These are phyloP conservation scores for Cydia splendana DNA, from an alignment of 1,140 invertebrate species.

Conservation along the genomic window DNA sequence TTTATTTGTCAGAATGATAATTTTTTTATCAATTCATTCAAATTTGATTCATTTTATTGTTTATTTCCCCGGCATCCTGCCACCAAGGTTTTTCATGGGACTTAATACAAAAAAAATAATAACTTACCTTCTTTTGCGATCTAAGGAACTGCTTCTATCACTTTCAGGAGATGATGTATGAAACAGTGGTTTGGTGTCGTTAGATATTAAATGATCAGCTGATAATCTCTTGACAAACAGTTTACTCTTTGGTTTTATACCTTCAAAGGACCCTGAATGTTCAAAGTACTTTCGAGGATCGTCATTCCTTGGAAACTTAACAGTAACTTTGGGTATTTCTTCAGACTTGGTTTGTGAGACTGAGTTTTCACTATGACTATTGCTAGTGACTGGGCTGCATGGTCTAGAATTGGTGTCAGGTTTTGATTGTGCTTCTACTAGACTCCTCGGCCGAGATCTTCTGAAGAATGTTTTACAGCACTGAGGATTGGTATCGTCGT, in stretches of 20 bases:
- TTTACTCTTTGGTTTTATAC: slow-evolving; percentile 70
- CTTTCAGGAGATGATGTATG: slow-evolving; percentile 72
- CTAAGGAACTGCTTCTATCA: slow-evolving; percentile 73
- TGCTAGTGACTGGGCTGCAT: slow-evolving; percentile 64
- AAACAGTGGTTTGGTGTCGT: slow-evolving; percentile 66
- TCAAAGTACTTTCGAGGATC: slow-evolving; percentile 69
- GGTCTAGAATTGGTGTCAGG: slow-evolving; percentile 58
- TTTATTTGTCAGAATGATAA: too few relatives aligned
- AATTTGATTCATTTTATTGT: too few relatives aligned
- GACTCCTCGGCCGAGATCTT: slow-evolving; percentile 67
- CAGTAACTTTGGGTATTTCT: slow-evolving; percentile 68
- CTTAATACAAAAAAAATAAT: neutral
- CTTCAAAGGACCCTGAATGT: slow-evolving; percentile 74
- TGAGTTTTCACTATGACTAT: slow-evolving; percentile 65
- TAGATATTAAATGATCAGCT: slow-evolving; percentile 74
- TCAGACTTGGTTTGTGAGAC: slow-evolving; percentile 67
- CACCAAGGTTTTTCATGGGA: neutral
- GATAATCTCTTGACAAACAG: slow-evolving; percentile 74
- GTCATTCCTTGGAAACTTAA: slow-evolving; percentile 69
- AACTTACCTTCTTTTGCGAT: slow-evolving; percentile 71
- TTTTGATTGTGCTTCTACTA: slow-evolving; percentile 64
- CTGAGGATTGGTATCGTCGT: slow-evolving; percentile 64
- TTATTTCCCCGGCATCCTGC: too few relatives aligned
- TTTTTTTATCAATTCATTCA: too few relatives aligned
- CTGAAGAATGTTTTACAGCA: slow-evolving; percentile 73